Evolutionary conservation across 2,113 vertebrate species (phyloP).

Genomic region (Callospermophilus lateralis): DNA sequence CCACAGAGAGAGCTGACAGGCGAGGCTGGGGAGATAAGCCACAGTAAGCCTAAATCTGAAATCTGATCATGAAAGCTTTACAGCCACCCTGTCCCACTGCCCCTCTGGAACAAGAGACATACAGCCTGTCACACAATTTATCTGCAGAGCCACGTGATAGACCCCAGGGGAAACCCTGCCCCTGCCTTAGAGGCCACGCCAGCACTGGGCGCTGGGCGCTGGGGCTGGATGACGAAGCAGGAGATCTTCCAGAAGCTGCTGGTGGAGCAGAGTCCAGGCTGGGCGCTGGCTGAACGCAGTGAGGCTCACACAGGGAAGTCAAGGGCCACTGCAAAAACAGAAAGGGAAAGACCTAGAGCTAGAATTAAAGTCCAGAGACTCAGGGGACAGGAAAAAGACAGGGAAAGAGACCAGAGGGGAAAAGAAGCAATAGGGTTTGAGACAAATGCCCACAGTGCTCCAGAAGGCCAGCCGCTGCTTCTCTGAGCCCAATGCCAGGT

Average conservation of each 20-base stretch:
- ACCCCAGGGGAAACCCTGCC: neutral
- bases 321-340: neutral
- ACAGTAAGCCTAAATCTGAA: neutral
- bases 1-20: neutral
- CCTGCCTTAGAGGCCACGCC: fast-evolving
- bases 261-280: neutral
- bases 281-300: fast-evolving
- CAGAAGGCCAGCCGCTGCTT: neutral
- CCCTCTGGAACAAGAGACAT: neutral
- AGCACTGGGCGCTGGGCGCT: no score
- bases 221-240: neutral
- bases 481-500: fast-evolving
- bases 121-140: neutral
- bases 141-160: neutral
- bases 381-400: neutral
- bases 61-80: neutral
- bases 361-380: neutral
- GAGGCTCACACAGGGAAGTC: neutral
- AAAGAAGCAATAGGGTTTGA: neutral
- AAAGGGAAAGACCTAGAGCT: neutral
- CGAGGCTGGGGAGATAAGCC: neutral
- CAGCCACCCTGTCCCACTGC: fast-evolving
- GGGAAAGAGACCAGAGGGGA: neutral
- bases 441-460: no score
- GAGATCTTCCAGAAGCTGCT: neutral